A percentile compares a stretch with the other conserved stretches of the same genome.
Conservation (phyloP, 2,888 invertebrate genomes). For the Slavum lentiscoides region DNA sequence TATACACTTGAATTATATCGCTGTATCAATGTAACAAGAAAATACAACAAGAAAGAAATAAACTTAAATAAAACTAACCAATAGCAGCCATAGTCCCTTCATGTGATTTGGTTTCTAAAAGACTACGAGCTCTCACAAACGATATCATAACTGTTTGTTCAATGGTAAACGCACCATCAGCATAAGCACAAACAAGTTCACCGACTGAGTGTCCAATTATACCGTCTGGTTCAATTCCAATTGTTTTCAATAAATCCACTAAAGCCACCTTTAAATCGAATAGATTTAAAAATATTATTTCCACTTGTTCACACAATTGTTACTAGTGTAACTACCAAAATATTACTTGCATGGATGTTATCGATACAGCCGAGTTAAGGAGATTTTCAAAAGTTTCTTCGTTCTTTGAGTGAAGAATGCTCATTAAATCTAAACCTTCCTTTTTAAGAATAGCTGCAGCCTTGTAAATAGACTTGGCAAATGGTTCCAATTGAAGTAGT, state of each 20-base stretch:
- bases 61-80: slow-evolving; percentile 62
- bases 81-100: slow-evolving; percentile 90
- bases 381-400: slow-evolving; percentile 82
- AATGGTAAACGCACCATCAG: slow-evolving; percentile 83
- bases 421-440: slow-evolving; percentile 80
- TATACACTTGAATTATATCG: too few relatives aligned
- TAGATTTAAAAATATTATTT: not conserved
- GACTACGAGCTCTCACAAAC: slow-evolving; percentile 87
- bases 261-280: slow-evolving; percentile 77
- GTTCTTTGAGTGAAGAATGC: slow-evolving; percentile 76
- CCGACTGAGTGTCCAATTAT: slow-evolving; percentile 86
- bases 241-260: slow-evolving; percentile 77
- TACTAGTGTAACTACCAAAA: slow-evolving; percentile 8
- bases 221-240: slow-evolving; percentile 86
- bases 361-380: slow-evolving; percentile 86
- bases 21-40: too few relatives aligned
- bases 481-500: slow-evolving; percentile 79
- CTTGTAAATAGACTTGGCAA: slow-evolving; percentile 71
- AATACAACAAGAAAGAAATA: not conserved
- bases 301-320: not conserved
- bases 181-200: slow-evolving; percentile 69
- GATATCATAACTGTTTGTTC: slow-evolving; percentile 93
- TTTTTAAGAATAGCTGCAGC: slow-evolving; percentile 77
- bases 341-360: slow-evolving; percentile 84
- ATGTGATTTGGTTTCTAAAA: slow-evolving; percentile 73